Evolutionary conservation across 2,113 vertebrate species (phyloP), one percentile per base, ranked within the genome.

Genomic region (Phaethon lepturus): DNA sequence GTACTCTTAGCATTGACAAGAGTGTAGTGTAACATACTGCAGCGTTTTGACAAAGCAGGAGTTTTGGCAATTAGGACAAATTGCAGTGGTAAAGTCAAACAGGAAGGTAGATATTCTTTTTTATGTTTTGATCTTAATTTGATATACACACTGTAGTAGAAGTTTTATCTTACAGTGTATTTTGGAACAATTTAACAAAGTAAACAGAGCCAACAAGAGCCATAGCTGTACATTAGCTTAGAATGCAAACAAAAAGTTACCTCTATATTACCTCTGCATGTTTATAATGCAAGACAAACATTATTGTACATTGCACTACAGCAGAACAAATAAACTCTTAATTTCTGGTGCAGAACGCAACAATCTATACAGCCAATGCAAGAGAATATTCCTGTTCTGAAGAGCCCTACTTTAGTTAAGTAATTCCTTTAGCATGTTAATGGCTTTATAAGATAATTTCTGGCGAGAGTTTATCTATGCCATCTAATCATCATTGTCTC

Each of bases 241-340:
- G 29, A 75, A 92, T 90, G 86, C 64, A 94, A 66, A 95, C 33
- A 93, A 58, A 90, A 96, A 75, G 17, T 49, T 95, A 92, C 53
- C 68, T 81, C 53, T 45, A 4, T 56, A 63, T 52, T 93, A 91
- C 47, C 44, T 85, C 71, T 92, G 83, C 26, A 66, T 64, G 62
- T 96, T 96, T 90, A 87, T 90, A 95, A 95, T 94, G 58, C 77
- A 96, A 53, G 86, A 90, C 71, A 95, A 95, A 96, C 85, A 81
- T 87, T 69, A 74, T 13, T 86, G 62, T 72, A 81, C 7, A 33
- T 53, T 96, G 87, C 58, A 89, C 59, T 56, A 81, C 67, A 94
- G 87, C 23, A 96, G 75, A 97, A 95, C 42, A 97, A 97, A 95
- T 33, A 58, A 59, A 86, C 35, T 71, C 38, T 52, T 53, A 95